Evolutionary conservation across 1,140 invertebrate species (phyloP).

Genomic region (Drosophila tristis): DNA sequence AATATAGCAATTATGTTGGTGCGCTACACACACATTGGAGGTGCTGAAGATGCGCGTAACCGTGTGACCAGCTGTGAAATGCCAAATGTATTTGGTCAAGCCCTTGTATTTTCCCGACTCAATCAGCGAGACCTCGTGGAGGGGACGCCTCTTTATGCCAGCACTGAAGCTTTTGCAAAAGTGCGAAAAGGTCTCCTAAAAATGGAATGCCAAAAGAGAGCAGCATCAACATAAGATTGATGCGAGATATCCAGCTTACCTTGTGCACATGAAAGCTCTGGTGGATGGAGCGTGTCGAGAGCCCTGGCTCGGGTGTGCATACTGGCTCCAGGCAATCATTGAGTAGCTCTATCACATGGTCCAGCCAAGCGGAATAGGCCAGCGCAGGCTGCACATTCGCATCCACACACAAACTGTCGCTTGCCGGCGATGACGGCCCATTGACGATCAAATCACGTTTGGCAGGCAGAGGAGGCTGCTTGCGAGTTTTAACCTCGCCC

Average conservation of each 20-base stretch:
- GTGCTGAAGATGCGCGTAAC: conserved; percentile 71
- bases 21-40: conserved; percentile 54
- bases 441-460: conserved; percentile 71
- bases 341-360: conserved; percentile 75
- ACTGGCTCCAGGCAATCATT: conserved; percentile 56
- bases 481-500: conserved; percentile 56
- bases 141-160: conserved; percentile 68
- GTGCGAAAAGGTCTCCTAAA: conserved; percentile 75
- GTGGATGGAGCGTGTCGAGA: conserved; percentile 28
- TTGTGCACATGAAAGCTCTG: conserved; percentile 72
- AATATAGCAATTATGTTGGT: not conserved
- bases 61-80: conserved; percentile 57
- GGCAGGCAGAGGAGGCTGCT: conserved; percentile 60
- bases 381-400: conserved; percentile 50
- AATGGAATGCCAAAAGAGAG: not conserved
- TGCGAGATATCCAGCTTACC: conserved; percentile 9
- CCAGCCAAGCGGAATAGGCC: conserved; percentile 69
- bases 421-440: not conserved
- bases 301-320: not conserved
- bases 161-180: conserved; percentile 72
- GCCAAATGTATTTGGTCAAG: conserved; percentile 71
- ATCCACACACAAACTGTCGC: conserved; percentile 33
- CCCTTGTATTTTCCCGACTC: conserved; percentile 71
- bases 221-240: not conserved
- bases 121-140: conserved; percentile 53